Percentiles rank a stretch among this genome's conserved stretches.
These are phyloP conservation scores for Tetranychus piercei DNA, from an alignment of 2,888 invertebrate species.

Conservation along the genomic window DNA sequence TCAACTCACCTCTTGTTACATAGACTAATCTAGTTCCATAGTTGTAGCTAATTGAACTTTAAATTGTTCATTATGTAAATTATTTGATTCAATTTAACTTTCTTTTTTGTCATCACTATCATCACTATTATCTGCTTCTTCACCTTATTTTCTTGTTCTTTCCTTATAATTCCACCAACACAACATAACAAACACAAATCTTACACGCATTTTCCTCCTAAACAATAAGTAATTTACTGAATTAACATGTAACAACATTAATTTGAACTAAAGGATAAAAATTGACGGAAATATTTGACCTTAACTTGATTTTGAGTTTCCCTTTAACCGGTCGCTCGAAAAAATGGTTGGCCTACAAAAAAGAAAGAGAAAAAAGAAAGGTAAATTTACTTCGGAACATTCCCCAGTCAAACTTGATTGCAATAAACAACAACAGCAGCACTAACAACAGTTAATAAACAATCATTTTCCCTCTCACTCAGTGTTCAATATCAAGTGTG, in stretches of 20 bases:
- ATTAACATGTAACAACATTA: neutral
- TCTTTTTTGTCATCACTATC: neutral
- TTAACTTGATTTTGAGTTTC: neutral
- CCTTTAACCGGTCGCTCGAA: neutral
- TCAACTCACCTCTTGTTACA: too few relatives aligned
- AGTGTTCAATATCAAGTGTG: neutral
- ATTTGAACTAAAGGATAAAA: neutral
- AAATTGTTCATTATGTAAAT: too few relatives aligned
- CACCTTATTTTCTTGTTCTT: neutral
- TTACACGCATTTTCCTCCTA: neutral
- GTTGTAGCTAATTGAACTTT: too few relatives aligned
- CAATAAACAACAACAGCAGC: neutral
- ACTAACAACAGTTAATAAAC: neutral
- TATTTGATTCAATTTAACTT: too few relatives aligned
- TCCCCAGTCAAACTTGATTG: neutral
- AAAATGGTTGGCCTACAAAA: neutral
- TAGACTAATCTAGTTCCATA: too few relatives aligned
- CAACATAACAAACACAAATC: too few relatives aligned
- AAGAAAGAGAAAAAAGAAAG: neutral
- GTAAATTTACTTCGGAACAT: neutral
- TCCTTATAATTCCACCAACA: too few relatives aligned
- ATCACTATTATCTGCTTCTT: neutral
- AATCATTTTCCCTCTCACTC: neutral
- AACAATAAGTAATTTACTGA: neutral
- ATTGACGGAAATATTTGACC: neutral